Percentiles rank a stretch among this genome's conserved stretches.
Conservation (phyloP, 1,140 invertebrate genomes). For the Cotesia typhae region DNA sequence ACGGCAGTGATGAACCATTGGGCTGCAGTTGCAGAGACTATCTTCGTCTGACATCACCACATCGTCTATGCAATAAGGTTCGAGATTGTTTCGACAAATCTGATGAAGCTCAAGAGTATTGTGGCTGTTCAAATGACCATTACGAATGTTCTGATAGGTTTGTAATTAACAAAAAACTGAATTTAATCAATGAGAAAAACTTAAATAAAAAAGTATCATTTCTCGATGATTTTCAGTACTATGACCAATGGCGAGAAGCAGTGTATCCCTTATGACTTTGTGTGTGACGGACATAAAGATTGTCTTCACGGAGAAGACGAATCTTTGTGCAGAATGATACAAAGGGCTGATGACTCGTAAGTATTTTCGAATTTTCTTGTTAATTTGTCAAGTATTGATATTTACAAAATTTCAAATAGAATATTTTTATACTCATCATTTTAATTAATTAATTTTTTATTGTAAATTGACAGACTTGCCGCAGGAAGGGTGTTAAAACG, state of each 20-base stretch:
- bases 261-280: slow-evolving; percentile 75
- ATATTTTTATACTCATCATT: too few relatives aligned
- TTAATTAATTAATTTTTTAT: too few relatives aligned
- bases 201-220: not conserved
- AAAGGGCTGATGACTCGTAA: slow-evolving; percentile 43
- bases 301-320: slow-evolving; percentile 79
- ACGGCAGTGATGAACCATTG: slow-evolving; percentile 76
- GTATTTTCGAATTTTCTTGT: slow-evolving; percentile 17
- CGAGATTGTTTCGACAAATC: slow-evolving; percentile 81
- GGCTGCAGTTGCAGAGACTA: slow-evolving; percentile 74
- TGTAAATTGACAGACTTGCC: too few relatives aligned
- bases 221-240: slow-evolving; percentile 29
- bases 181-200: not conserved
- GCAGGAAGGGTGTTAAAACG: too few relatives aligned
- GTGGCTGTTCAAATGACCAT: slow-evolving; percentile 68
- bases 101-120: slow-evolving; percentile 76
- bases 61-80: slow-evolving; percentile 79
- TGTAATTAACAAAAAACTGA: not conserved
- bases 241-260: slow-evolving; percentile 30
- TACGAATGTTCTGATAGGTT: slow-evolving; percentile 65
- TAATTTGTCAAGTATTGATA: too few relatives aligned
- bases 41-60: slow-evolving; percentile 71
- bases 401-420: too few relatives aligned
- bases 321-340: slow-evolving; percentile 60
- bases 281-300: slow-evolving; percentile 76